These are phyloP conservation scores for Drosophila pseudotakahashii DNA, from an alignment of 2,888 invertebrate genomes.

Conservation along the genomic window DNA sequence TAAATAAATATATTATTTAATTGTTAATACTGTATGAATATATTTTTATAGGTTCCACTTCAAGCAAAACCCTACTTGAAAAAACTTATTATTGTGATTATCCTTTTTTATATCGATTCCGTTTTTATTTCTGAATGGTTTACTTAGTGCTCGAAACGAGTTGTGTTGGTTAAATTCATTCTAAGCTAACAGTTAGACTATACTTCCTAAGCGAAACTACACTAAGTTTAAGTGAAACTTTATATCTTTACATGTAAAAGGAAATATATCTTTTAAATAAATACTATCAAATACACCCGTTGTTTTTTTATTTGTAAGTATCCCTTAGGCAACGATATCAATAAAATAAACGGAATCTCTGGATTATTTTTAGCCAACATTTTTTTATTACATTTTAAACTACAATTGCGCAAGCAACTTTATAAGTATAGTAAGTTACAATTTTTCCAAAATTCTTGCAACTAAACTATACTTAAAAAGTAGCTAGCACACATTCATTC, in stretches of 20 bases:
- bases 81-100: constrained; percentile 67
- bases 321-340: background rate
- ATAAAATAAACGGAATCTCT: background rate
- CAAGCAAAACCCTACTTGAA: too few species aligned
- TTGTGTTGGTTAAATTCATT: constrained; percentile 70
- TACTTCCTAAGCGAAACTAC: constrained; percentile 57
- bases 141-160: constrained; percentile 63
- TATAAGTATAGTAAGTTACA: constrained; percentile 1
- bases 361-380: constrained; percentile 69
- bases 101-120: constrained; percentile 41
- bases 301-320: background rate
- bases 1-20: constrained; percentile 27
- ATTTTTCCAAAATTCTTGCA: background rate
- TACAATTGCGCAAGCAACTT: constrained; percentile 50
- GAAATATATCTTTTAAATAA: constrained; percentile 39
- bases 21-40: constrained; percentile 29
- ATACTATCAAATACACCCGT: constrained; percentile 22
- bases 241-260: constrained; percentile 47
- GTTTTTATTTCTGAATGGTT: constrained; percentile 56
- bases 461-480: constrained; percentile 7
- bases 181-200: constrained; percentile 65
- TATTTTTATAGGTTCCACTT: constrained; percentile 19
- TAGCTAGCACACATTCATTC: constrained; percentile 21
- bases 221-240: constrained; percentile 51
- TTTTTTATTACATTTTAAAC: constrained; percentile 71